phyloP scores from a whole-genome alignment of 2,113 vertebrate genomes.

The Cynoglossus semilaevis region DNA sequence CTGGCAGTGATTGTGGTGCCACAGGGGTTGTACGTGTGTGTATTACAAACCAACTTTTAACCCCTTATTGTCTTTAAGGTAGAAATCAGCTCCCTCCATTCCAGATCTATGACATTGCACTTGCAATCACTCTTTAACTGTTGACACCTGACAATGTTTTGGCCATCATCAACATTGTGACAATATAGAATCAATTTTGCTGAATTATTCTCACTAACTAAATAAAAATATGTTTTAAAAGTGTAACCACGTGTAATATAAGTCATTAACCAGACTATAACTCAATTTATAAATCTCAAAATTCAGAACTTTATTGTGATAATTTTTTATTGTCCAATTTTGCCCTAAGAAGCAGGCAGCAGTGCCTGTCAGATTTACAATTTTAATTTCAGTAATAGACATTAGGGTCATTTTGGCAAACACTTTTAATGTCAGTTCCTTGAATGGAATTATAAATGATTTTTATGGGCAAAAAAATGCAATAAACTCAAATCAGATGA shows the following conservation, averaged over 20 bases:
- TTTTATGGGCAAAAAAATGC: conserved; percentile 48
- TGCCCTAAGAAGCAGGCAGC: conserved; percentile 28
- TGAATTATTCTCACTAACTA: conserved; percentile 1
- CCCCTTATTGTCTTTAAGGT: conserved; percentile 36
- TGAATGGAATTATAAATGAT: conserved; percentile 66
- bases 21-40: conserved; percentile 49
- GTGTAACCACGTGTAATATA: conserved; percentile 16
- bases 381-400: conserved; percentile 54
- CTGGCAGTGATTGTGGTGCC: conserved; percentile 67
- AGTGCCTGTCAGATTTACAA: conserved; percentile 38
- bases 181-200: no score
- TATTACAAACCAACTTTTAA: conserved; percentile 53
- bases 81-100: conserved; percentile 53
- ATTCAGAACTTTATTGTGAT: conserved; percentile 44
- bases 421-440: conserved; percentile 56
- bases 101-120: conserved; percentile 30
- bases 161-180: conserved; percentile 10
- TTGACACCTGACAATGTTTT: conserved; percentile 35
- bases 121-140: conserved; percentile 15
- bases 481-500: conserved; percentile 54
- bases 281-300: conserved; percentile 41
- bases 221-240: conserved; percentile 13
- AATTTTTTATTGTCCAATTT: conserved; percentile 45
- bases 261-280: conserved; percentile 39
- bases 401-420: conserved; percentile 61